Percentiles rank a stretch among this genome's conserved stretches.
Conservation (phyloP, 2,113 vertebrate genomes). For the Colius striatus region DNA sequence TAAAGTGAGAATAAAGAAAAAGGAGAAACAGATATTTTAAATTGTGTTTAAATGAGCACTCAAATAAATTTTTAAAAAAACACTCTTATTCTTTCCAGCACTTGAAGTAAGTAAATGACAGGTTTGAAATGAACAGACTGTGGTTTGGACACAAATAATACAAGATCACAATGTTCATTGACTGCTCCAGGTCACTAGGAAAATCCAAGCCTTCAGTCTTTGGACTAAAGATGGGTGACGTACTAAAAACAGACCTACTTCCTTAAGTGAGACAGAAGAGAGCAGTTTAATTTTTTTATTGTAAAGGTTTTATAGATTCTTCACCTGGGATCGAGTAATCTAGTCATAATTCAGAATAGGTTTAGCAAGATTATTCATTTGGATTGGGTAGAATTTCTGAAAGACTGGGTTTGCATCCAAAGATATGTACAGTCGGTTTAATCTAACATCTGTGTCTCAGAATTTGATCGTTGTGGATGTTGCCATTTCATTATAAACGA, state of each 20-base stretch:
- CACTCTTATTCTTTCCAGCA: not conserved
- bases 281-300: not conserved
- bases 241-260: not conserved
- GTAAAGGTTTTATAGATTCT: conserved; percentile 12
- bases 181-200: conserved; percentile 33
- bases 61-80: not conserved
- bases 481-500: conserved; percentile 67
- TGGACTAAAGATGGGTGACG: not conserved
- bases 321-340: conserved; percentile 16
- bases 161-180: conserved; percentile 30
- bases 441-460: conserved; percentile 71
- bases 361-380: conserved; percentile 51
- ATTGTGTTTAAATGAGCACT: not conserved
- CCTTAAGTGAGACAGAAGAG: not conserved
- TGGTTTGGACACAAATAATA: not conserved
- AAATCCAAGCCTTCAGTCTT: conserved; percentile 43
- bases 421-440: conserved; percentile 63
- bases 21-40: not conserved
- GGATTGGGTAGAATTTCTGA: conserved; percentile 52
- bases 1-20: not conserved
- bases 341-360: conserved; percentile 32
- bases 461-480: conserved; percentile 62
- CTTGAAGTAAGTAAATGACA: not conserved
- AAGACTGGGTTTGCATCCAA: conserved; percentile 55
- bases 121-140: not conserved